Conservation (phyloP, 2,888 invertebrate genomes). For the Ommatoiulus sabulosus region DNA sequence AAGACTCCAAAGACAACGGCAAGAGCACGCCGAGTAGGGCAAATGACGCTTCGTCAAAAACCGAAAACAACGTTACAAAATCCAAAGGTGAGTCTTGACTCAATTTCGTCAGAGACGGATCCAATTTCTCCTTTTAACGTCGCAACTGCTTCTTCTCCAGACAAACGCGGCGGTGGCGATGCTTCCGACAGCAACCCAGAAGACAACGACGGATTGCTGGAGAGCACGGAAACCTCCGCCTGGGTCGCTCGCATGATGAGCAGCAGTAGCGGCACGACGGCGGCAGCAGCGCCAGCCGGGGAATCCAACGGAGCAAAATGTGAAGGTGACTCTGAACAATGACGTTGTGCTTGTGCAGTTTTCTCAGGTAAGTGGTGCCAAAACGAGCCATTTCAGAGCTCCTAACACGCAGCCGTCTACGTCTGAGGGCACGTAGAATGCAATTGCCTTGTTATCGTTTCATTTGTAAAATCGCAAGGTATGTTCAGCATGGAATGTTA, state of each 20-base stretch:
- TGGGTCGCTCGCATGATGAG: conserved; percentile 31
- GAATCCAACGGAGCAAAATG: conserved; percentile 57
- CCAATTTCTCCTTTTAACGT: neutral
- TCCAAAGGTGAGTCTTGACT: neutral
- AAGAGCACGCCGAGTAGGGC: neutral
- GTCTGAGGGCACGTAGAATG: conserved; percentile 47
- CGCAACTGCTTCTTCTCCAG: neutral
- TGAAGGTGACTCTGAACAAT: conserved; percentile 60
- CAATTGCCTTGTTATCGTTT: conserved; percentile 34
- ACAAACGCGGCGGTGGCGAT: conserved; percentile 20
- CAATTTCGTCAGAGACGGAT: neutral
- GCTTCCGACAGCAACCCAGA: conserved; percentile 16
- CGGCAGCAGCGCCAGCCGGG: conserved; percentile 39
- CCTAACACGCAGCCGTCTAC: conserved; percentile 38
- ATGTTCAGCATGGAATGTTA: conserved; percentile 51
- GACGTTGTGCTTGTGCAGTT: conserved; percentile 60
- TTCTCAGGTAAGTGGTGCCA: conserved; percentile 58
- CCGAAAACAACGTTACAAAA: conserved; percentile 21
- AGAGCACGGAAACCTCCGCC: neutral
- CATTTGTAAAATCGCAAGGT: conserved; percentile 41
- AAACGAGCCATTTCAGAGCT: neutral
- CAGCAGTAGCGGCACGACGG: neutral
- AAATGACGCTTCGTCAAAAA: neutral
- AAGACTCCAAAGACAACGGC: conserved; percentile 35
- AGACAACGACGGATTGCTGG: neutral